Evolutionary conservation across 2,888 invertebrate species (phyloP).

Genomic region (Lutraria lutraria): DNA sequence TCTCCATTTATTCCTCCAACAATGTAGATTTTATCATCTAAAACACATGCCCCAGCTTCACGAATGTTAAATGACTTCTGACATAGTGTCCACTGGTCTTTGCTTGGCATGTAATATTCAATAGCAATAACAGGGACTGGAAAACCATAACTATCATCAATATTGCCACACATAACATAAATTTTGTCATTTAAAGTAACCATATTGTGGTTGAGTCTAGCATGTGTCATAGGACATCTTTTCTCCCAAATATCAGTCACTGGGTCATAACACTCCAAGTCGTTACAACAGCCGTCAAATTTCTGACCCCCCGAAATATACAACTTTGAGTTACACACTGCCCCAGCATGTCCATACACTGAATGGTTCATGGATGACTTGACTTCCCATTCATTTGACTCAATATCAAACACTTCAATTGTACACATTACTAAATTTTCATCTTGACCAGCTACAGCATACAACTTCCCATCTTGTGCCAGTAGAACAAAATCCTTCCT

Average conservation of each 20-base stretch:
- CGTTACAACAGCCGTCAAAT: constrained; percentile 84
- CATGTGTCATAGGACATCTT: constrained; percentile 80
- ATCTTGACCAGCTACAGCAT: constrained; percentile 85
- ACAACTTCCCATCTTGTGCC: constrained; percentile 79
- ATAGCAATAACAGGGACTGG: constrained; percentile 84
- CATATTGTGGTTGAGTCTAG: constrained; percentile 85
- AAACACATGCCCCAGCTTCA: constrained; percentile 83
- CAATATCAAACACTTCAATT: constrained; percentile 84
- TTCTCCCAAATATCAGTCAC: constrained; percentile 82
- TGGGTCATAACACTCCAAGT: constrained; percentile 82
- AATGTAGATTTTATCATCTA: constrained; percentile 82
- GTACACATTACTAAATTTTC: constrained; percentile 86
- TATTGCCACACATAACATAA: constrained; percentile 85
- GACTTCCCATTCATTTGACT: constrained; percentile 85
- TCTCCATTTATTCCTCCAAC: constrained; percentile 86
- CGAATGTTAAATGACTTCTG: constrained; percentile 82
- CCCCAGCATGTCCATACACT: constrained; percentile 85
- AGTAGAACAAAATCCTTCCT: constrained; percentile 85
- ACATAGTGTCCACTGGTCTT: constrained; percentile 84
- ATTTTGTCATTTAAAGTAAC: constrained; percentile 77
- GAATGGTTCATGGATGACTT: constrained; percentile 82
- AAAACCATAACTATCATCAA: constrained; percentile 85
- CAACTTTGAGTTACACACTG: constrained; percentile 80
- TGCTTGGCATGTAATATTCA: constrained; percentile 79
- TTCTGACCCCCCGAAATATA: constrained; percentile 86